Percentiles rank a stretch among this genome's conserved stretches.
Evolutionary conservation across 1,140 invertebrate genomes (phyloP).

Genomic region (Ericerus pela): DNA sequence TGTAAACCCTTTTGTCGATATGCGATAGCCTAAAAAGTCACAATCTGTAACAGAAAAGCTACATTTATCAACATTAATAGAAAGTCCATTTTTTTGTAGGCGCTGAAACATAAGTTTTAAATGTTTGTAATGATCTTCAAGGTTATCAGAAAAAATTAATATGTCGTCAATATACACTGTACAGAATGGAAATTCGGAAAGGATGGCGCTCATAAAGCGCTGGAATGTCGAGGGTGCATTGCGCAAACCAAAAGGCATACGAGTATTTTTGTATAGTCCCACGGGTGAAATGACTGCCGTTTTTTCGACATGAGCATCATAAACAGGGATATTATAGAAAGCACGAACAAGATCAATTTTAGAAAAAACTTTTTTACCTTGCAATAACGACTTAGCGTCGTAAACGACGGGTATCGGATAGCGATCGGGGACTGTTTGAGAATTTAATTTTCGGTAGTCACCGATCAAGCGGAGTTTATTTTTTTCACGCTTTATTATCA

Average conservation of each 20-base stretch:
- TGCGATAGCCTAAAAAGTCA: conserved; percentile 27
- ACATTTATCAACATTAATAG: conserved; percentile 21
- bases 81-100: not conserved
- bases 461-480: conserved; percentile 28
- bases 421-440: conserved; percentile 25
- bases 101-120: not conserved
- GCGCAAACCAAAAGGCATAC: conserved; percentile 31
- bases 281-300: conserved; percentile 32
- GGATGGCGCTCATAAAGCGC: no score
- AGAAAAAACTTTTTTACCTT: conserved; percentile 31
- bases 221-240: conserved; percentile 32
- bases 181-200: no score
- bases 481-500: no score
- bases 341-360: conserved; percentile 35
- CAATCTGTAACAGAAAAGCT: conserved; percentile 26
- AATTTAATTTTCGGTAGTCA: conserved; percentile 29
- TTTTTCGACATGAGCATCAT: conserved; percentile 30
- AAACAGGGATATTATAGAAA: conserved; percentile 36
- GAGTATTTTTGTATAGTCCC: conserved; percentile 27
- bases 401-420: conserved; percentile 38
- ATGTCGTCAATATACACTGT: no score
- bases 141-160: no score
- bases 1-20: conserved; percentile 25
- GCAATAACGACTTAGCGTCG: conserved; percentile 31
- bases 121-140: no score